phyloP scores from a whole-genome alignment of 2,113 vertebrate species.

The Lophotis ruficrista region DNA sequence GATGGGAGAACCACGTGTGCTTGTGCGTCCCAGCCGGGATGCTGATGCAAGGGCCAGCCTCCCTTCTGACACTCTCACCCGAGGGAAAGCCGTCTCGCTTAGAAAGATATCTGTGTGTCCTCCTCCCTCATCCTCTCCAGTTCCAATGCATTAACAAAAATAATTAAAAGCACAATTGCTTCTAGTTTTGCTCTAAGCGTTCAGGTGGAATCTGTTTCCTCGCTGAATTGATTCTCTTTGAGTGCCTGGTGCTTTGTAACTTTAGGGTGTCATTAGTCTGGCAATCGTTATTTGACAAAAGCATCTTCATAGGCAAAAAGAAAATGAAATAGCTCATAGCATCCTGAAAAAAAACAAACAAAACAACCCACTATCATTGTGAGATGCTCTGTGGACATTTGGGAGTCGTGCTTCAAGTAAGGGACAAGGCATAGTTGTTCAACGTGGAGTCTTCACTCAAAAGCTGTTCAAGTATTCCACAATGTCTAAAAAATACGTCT shows the following conservation, averaged over 20 bases:
- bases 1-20: neutral
- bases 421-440: neutral
- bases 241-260: conserved; percentile 4
- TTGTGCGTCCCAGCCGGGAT: neutral
- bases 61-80: rapidly evolving
- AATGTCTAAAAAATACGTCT: neutral
- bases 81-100: neutral
- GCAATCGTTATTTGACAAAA: neutral
- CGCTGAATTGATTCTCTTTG: neutral
- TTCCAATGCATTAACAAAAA: neutral
- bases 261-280: conserved; percentile 14
- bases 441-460: neutral
- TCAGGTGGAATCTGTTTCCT: conserved; percentile 30
- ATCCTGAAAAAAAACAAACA: neutral
- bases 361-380: neutral
- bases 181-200: conserved; percentile 32
- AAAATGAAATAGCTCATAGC: neutral
- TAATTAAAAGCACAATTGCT: neutral
- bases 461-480: neutral
- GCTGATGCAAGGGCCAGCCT: neutral
- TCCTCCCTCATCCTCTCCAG: neutral
- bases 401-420: neutral
- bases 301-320: neutral
- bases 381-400: neutral
- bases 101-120: neutral